Conservation (phyloP, 2,113 vertebrate species). For the Myrmecophaga tridactyla region DNA sequence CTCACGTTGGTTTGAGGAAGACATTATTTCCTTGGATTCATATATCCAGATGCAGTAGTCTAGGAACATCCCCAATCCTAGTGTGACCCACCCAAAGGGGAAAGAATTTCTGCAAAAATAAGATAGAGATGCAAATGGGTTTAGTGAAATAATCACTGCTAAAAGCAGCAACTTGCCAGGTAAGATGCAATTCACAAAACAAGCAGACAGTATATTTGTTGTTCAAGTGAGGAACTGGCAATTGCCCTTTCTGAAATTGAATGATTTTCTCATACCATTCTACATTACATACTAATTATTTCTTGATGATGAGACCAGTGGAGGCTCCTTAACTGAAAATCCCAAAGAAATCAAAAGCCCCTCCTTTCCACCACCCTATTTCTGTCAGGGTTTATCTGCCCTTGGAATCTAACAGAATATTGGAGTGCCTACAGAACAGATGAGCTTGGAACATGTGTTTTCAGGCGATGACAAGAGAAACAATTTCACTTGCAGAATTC, state of each 20-base stretch:
- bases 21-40: neutral
- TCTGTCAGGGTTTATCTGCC: neutral
- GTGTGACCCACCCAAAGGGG: neutral
- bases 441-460: constrained; percentile 36
- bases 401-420: neutral
- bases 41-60: neutral
- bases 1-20: neutral
- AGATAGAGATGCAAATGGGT: constrained; percentile 35
- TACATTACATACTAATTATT: constrained; percentile 64
- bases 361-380: neutral
- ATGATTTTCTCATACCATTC: constrained; percentile 18
- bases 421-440: neutral
- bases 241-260: constrained; percentile 58
- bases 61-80: neutral
- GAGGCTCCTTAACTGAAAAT: constrained; percentile 38
- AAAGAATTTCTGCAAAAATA: constrained; percentile 42
- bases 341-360: neutral
- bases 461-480: constrained; percentile 49
- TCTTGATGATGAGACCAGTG: constrained; percentile 24
- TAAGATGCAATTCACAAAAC: constrained; percentile 54
- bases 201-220: constrained; percentile 31
- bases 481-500: constrained; percentile 70
- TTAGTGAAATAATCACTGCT: constrained; percentile 53
- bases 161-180: constrained; percentile 57
- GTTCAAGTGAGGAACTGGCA: neutral